Conservation (phyloP, 1,140 invertebrate species). For the Laodelphax striatellus region DNA sequence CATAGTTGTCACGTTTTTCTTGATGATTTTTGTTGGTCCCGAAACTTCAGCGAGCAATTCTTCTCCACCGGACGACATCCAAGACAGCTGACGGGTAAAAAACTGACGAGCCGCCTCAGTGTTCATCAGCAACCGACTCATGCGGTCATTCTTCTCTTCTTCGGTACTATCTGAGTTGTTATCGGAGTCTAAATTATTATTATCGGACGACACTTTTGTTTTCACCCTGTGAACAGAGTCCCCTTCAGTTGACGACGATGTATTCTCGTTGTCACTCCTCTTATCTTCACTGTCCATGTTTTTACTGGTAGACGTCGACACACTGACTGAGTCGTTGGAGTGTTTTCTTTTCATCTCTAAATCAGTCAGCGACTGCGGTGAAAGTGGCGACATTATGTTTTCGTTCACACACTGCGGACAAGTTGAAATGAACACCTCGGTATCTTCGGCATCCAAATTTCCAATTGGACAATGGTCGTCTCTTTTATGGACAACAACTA, state of each 20-base stretch:
- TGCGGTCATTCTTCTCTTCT: slow-evolving; percentile 47
- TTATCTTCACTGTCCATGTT: slow-evolving; percentile 25
- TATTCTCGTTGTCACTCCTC: slow-evolving; percentile 18
- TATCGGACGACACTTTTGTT: slow-evolving; percentile 13
- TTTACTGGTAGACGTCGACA: slow-evolving; percentile 35
- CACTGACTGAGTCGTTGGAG: slow-evolving; percentile 39
- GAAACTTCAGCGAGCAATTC: slow-evolving; percentile 50
- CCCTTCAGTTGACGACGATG: slow-evolving; percentile 19
- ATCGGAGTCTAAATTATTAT: slow-evolving; percentile 29
- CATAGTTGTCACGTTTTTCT: slow-evolving; percentile 61
- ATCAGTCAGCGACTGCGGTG: slow-evolving; percentile 33
- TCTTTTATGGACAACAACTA: slow-evolving; percentile 48
- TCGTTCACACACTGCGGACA: slow-evolving; percentile 39
- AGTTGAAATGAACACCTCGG: slow-evolving; percentile 47
- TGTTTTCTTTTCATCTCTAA: slow-evolving; percentile 32
- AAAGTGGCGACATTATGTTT: slow-evolving; percentile 35
- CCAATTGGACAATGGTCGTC: slow-evolving; percentile 39
- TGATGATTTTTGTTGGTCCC: slow-evolving; percentile 52
- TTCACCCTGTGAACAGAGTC: slow-evolving; percentile 19
- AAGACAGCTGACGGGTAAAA: slow-evolving; percentile 55
- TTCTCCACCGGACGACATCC: slow-evolving; percentile 53
- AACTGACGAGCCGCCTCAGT: slow-evolving; percentile 58
- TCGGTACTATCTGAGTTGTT: slow-evolving; percentile 30
- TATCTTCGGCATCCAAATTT: slow-evolving; percentile 40
- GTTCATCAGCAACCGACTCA: slow-evolving; percentile 44